A percentile compares a stretch with the other conserved stretches of the same genome.
These are phyloP conservation scores for Myodes glareolus DNA, from an alignment of 2,113 vertebrate species.

Conservation along the genomic window DNA sequence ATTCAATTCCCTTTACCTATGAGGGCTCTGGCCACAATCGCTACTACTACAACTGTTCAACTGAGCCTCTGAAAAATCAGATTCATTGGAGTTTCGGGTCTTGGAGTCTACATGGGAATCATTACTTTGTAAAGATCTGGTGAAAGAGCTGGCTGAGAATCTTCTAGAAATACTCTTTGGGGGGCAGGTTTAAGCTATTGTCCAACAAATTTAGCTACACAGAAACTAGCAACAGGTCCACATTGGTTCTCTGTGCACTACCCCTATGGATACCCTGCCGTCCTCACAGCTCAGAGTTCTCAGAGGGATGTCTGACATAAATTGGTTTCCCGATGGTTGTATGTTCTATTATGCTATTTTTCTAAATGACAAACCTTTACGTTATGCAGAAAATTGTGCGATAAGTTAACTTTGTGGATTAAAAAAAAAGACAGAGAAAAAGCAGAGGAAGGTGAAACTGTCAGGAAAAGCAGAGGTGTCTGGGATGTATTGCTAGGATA, in stretches of 20 bases:
- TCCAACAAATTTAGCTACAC: background rate
- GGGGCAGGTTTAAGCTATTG: background rate
- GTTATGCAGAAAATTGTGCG: conserved; percentile 34
- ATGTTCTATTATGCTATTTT: background rate
- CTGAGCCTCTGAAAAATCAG: background rate
- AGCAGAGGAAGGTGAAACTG: conserved; percentile 31
- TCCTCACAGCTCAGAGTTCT: background rate
- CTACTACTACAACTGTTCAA: background rate
- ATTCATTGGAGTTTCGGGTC: background rate
- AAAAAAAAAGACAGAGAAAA: background rate
- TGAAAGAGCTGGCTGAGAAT: background rate
- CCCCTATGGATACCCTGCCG: background rate
- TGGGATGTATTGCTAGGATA: conserved; percentile 50
- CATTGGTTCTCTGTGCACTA: background rate
- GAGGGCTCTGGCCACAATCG: background rate
- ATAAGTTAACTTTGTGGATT: background rate
- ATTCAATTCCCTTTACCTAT: background rate
- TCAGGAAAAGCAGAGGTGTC: conserved; percentile 7
- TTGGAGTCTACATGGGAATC: background rate
- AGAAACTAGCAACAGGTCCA: background rate
- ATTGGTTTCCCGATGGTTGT: background rate
- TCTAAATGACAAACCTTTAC: conserved; percentile 37
- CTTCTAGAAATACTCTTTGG: background rate
- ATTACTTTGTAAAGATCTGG: background rate
- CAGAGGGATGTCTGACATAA: background rate